These are phyloP conservation scores for Gastrophryne carolinensis DNA, from an alignment of 2,797 vertebrate genomes.

Conservation along the genomic window DNA sequence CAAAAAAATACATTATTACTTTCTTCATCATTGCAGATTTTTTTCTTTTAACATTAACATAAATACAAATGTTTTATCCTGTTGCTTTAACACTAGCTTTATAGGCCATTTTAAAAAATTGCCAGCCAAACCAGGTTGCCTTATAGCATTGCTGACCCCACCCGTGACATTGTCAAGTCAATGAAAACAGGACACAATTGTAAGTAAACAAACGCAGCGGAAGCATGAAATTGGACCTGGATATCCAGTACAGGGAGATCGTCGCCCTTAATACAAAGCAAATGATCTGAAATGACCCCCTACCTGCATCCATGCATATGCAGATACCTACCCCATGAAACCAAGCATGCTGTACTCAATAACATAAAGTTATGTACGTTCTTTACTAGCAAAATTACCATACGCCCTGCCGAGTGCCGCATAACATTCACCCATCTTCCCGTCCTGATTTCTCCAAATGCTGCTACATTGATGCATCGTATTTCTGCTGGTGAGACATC, in stretches of 20 bases:
- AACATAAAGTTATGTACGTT: conserved; percentile 16
- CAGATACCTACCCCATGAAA: conserved; percentile 18
- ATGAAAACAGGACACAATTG: background rate
- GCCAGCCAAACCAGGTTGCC: too few species aligned
- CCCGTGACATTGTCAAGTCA: background rate
- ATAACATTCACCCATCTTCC: conserved; percentile 16
- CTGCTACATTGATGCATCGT: background rate
- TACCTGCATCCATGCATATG: conserved; percentile 12
- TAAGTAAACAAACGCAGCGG: background rate
- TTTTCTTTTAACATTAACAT: too few species aligned
- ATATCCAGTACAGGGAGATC: background rate
- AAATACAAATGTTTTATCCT: too few species aligned
- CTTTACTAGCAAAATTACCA: conserved; percentile 26
- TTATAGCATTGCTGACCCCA: too few species aligned
- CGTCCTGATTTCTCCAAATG: background rate
- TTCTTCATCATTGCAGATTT: too few species aligned
- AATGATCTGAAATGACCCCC: conserved; percentile 31
- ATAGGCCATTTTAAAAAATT: background rate
- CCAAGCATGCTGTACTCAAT: background rate
- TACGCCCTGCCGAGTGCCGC: conserved; percentile 32
- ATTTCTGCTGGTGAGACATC: background rate
- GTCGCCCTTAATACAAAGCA: conserved; percentile 9
- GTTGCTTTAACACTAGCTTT: background rate
- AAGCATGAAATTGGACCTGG: conserved; percentile 19
- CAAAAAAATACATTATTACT: too few species aligned